Evolutionary conservation across 2,888 invertebrate genomes (phyloP).

Genomic region (Perizoma flavofasciatum): DNA sequence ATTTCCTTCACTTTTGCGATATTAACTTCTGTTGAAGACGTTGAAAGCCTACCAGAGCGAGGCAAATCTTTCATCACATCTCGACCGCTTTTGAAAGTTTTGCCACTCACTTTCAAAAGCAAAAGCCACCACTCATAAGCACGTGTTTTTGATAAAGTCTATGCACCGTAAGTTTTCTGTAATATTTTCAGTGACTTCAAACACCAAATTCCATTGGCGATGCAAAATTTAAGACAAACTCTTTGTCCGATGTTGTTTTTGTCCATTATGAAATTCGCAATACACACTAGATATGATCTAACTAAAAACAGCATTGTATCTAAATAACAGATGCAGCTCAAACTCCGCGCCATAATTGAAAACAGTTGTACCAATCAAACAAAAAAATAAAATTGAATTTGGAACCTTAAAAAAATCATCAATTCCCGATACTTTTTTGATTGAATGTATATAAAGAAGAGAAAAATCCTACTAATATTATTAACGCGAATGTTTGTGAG

Average conservation of each 20-base stretch:
- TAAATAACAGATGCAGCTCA: too few relatives aligned
- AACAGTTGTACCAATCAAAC: too few relatives aligned
- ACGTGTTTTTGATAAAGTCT: not conserved
- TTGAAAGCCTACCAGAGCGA: slow-evolving; percentile 34
- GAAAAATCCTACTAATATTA: too few relatives aligned
- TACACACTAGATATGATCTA: too few relatives aligned
- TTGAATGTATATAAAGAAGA: slow-evolving; percentile 1
- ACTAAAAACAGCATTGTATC: too few relatives aligned
- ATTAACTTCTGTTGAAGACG: slow-evolving; percentile 24
- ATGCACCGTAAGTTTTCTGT: slow-evolving; percentile 1
- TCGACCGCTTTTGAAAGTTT: slow-evolving; percentile 38
- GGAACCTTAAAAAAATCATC: slow-evolving; percentile 2
- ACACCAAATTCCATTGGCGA: too few relatives aligned
- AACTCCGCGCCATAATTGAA: too few relatives aligned
- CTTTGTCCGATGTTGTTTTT: too few relatives aligned
- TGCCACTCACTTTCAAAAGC: not conserved
- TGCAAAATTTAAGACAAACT: too few relatives aligned
- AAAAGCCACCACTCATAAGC: not conserved
- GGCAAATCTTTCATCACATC: slow-evolving; percentile 35
- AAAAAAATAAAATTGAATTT: not conserved
- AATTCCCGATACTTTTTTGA: slow-evolving; percentile 3
- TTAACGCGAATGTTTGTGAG: too few relatives aligned
- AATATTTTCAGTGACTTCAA: too few relatives aligned
- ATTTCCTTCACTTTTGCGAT: slow-evolving; percentile 28
- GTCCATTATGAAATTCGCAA: too few relatives aligned